Conservation (phyloP, 2,797 vertebrate species). For the Lagodon rhomboides region DNA sequence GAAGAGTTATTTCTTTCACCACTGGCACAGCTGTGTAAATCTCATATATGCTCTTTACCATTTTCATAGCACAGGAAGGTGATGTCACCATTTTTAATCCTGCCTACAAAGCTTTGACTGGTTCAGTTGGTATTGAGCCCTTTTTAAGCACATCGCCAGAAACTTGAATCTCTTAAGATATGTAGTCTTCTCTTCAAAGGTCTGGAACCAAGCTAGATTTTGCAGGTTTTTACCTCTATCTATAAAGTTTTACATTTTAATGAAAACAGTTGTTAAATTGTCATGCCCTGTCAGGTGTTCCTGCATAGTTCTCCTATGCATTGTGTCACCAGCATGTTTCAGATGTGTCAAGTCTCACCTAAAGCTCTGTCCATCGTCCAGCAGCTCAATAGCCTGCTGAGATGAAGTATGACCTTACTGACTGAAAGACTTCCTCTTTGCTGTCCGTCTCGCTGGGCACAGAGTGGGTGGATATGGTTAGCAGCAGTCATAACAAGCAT, state of each 20-base stretch:
- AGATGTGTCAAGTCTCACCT: conserved; percentile 28
- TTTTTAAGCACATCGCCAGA: background rate
- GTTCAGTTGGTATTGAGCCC: background rate
- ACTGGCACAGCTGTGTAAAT: background rate
- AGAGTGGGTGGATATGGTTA: conserved; percentile 74
- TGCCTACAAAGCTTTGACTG: conserved; percentile 6
- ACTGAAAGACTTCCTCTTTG: conserved; percentile 75
- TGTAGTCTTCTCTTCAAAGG: background rate
- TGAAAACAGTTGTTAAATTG: background rate
- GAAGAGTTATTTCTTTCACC: background rate
- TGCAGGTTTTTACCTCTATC: too few species aligned
- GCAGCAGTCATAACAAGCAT: conserved; percentile 80
- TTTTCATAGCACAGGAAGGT: conserved; percentile 2
- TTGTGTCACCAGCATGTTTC: conserved; percentile 21
- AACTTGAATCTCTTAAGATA: background rate
- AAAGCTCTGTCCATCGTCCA: conserved; percentile 50
- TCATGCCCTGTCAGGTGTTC: background rate
- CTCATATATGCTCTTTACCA: background rate
- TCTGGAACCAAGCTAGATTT: background rate
- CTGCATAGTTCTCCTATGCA: background rate
- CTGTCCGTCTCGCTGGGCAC: conserved; percentile 66
- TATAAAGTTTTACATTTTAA: background rate
- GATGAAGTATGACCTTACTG: conserved; percentile 70
- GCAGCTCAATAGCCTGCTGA: conserved; percentile 58
- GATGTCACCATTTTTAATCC: background rate